Base-by-base conservation (phyloP, 1,140 invertebrate genomes). In the Callitettix versicolor region DNA sequence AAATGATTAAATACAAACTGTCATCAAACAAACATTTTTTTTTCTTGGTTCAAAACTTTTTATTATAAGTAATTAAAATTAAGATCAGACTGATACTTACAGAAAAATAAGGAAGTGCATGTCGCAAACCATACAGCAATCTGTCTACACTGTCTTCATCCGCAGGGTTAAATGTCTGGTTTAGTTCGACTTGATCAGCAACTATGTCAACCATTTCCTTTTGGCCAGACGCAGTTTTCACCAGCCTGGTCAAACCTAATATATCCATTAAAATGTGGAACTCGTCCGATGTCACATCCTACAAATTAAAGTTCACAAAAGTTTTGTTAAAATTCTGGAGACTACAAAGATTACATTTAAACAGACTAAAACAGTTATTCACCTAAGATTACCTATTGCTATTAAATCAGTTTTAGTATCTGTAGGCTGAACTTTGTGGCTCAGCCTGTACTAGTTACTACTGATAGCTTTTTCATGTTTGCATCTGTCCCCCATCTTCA, bases 201-300 rank as follows among this genome's bases (percentile, higher is more conserved):
- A 92, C 81, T 47, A 95, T 79, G 57, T 91, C 84, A 20, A 95
- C 80, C 22, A 97, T 69, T 68, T 92, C 85, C 62, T 90, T 85
- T 65, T 94, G 86, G 7, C 92, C 92, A 58, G 75, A 76, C 17
- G 88, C 74, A 33, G 88, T 87, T 59, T 83, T 84, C 43, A 86
- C 84, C 41, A 91, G 75, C 69, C 84, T 82, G 9, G 93, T 84
- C 70, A 80, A 80, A 1, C 80, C 81, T 57, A 97, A 73, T 52
- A 94, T 77, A 17, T 85, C 84, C 83, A 97, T 91, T 30, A 96
- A 81, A 44, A 82, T 77, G 57, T 91, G 82, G 73, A 95, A 95
- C 71, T 97, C 93, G 62, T 94, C 89, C 47, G 88, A 87, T 36
- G 86, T 91, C 11, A 91, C 85, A 77, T 91, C 87, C 84, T 91